Conservation (phyloP, 1,140 invertebrate genomes). For the Ladona fulva region DNA sequence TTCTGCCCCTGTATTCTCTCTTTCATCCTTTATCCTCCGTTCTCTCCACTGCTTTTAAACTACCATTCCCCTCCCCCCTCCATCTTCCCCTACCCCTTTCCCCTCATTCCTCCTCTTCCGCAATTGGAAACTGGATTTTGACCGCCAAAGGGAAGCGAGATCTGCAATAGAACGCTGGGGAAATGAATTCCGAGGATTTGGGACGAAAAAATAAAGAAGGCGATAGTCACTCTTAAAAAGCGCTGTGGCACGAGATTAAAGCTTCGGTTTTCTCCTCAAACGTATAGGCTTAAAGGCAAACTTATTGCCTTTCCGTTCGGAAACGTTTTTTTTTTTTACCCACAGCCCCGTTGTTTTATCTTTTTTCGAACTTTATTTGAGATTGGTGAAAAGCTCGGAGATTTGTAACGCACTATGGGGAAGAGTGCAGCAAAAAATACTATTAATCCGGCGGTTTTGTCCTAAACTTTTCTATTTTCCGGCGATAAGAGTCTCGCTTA, state of each 20-base stretch:
- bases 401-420: too few species aligned
- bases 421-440: too few species aligned
- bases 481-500: too few species aligned
- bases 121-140: slow-evolving; percentile 1
- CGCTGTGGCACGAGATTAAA: neutral
- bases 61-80: neutral
- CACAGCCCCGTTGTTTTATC: neutral
- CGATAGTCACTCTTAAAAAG: neutral
- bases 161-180: neutral
- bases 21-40: neutral
- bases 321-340: neutral
- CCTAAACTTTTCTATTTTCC: too few species aligned
- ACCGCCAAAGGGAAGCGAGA: neutral
- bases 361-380: neutral
- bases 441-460: too few species aligned
- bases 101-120: neutral
- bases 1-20: too few species aligned
- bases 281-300: neutral
- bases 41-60: neutral
- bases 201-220: neutral
- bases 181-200: neutral
- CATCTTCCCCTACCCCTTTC: neutral
- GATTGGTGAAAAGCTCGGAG: neutral
- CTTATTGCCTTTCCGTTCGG: neutral
- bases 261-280: neutral